phyloP scores from a whole-genome alignment of 2,888 invertebrate genomes.

The Lasioglossum malachurum region DNA sequence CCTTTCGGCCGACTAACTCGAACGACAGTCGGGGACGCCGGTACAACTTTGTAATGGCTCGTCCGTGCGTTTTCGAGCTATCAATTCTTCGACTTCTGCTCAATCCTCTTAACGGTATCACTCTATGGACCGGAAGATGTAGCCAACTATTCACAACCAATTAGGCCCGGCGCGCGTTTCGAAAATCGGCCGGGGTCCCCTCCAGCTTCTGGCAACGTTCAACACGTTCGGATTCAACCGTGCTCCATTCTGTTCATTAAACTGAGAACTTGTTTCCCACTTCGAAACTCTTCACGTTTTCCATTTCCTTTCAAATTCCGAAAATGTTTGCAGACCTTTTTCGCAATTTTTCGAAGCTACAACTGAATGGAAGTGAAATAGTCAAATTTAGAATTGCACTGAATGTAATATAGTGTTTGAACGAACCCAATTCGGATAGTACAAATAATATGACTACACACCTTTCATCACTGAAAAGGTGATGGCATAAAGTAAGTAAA shows the following conservation, averaged over 20 bases:
- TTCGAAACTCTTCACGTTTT: not conserved
- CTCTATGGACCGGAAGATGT: not conserved
- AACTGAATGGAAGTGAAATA: no score
- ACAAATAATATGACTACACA: not conserved
- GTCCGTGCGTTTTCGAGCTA: conserved; percentile 19
- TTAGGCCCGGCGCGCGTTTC: not conserved
- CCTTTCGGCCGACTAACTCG: conserved; percentile 52
- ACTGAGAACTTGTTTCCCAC: not conserved
- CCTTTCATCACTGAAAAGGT: no score
- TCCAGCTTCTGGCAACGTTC: not conserved
- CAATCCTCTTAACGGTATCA: not conserved
- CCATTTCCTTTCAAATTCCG: no score
- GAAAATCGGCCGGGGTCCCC: not conserved
- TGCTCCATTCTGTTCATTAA: not conserved
- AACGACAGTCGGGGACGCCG: conserved; percentile 34
- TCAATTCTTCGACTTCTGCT: conserved; percentile 21
- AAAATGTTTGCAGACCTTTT: no score
- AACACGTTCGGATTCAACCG: not conserved
- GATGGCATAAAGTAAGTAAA: no score
- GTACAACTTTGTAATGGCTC: conserved; percentile 47
- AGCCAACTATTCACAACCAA: not conserved
- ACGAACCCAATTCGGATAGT: no score
- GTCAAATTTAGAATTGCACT: no score
- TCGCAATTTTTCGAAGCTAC: no score
- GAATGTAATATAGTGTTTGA: no score